Evolutionary conservation across 2,113 vertebrate genomes (phyloP), one percentile per base, ranked within the genome.

Genomic region (Cebidichthys violaceus): DNA sequence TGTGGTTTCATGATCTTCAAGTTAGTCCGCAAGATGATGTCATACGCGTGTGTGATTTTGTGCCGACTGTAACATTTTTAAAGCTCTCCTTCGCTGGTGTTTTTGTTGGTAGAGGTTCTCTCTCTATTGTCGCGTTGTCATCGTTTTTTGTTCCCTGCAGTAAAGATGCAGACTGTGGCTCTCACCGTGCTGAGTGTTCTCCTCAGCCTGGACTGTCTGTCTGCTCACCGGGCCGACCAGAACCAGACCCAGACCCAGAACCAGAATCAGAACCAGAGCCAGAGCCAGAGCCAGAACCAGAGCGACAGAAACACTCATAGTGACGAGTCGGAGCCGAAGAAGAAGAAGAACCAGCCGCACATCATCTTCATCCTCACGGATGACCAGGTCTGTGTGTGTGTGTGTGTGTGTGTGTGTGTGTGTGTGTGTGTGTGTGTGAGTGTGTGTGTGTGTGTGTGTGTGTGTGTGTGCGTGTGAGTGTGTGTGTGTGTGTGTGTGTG

Each of bases 281-380:
- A 94, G 0, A 87, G 94, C 4, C 92, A 94, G 0, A 87, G 92
- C 68, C 92, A 93, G 71, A 92, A 93, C 74, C 95, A 75, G 88
- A 92, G 72, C 0, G 92, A 95, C 0, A 91, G 94, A 14, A 82
- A 91, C 4, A 69, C 22, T 0, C 86, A 15, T 0, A 83, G 83
- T 2, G 73, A 95, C 1, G 82, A 92, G 15, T 64, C 90, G 0
- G 85, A 91, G 0, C 4, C 73, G 18, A 90, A 86, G 37, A 18
- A 74, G 37, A 17, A 74, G 78, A 93, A 86, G 73, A 90, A 79
- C 5, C 97, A 94, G 75, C 98, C 98, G 2, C 98, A 99, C 92
- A 96, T 99, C 75, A 84, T 99, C 75, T 99, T 99, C 84, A 97
- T 99, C 72, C 96, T 99, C 69, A 98, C 95, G 0, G 98, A 99